Evolutionary conservation across 35 echinoderm and acorn worm genomes (phyloP).

Genomic region (Patiria miniata): DNA sequence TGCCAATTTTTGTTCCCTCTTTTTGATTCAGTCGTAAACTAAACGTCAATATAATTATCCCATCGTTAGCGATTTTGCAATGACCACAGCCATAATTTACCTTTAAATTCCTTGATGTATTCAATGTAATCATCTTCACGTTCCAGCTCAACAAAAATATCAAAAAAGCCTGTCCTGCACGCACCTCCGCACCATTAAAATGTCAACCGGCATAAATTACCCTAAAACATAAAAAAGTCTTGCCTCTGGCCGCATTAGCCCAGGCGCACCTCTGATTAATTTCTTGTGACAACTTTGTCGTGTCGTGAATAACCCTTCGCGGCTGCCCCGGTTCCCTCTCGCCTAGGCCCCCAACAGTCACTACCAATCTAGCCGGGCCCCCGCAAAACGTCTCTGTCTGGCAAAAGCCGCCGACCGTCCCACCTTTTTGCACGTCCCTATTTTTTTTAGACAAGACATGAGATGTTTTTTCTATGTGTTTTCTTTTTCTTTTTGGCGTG

Average conservation of each 20-base stretch:
- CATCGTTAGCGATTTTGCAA: no score
- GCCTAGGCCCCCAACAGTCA: neutral
- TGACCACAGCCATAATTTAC: no score
- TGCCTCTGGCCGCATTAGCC: neutral
- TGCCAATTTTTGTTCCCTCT: no score
- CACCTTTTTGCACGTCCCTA: neutral
- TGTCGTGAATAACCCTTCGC: neutral
- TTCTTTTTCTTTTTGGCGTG: neutral
- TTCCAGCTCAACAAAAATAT: no score
- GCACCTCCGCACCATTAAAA: conserved; percentile 7
- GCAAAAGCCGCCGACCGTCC: neutral
- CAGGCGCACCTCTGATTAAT: conserved; percentile 9
- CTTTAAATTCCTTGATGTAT: no score
- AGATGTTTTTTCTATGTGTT: neutral
- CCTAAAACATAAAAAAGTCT: neutral
- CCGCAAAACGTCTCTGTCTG: neutral
- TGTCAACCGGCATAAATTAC: neutral
- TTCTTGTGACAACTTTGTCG: conserved; percentile 28
- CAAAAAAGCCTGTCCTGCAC: no score
- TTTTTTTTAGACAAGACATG: no score
- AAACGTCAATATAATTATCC: no score
- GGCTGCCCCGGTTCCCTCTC: neutral
- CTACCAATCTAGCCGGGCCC: neutral
- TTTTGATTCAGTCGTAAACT: no score
- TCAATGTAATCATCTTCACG: no score